Evolutionary conservation across 2,113 vertebrate species (phyloP).

Genomic region (Oncorhynchus nerka): DNA sequence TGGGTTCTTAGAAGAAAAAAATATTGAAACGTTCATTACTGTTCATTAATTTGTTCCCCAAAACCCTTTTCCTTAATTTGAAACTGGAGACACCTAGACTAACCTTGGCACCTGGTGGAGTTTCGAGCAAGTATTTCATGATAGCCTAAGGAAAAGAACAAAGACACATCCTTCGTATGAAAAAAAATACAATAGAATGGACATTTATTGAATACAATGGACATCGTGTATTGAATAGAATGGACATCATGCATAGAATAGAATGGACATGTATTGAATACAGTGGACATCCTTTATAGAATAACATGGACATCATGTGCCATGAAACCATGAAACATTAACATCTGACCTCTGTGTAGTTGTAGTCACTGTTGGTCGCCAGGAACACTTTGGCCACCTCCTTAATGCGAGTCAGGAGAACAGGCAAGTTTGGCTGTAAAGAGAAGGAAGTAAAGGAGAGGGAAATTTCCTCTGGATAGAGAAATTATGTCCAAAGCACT

Average conservation of each 20-base stretch:
- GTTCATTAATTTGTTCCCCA: too few relatives aligned
- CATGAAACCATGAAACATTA: neutral
- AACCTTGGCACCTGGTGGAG: constrained; percentile 59
- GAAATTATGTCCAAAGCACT: neutral
- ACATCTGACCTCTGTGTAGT: constrained; percentile 75
- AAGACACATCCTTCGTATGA: neutral
- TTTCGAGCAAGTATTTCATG: constrained; percentile 81
- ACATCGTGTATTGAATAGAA: too few relatives aligned
- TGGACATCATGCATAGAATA: too few relatives aligned
- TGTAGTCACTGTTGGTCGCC: constrained; percentile 84
- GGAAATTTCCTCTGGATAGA: too few relatives aligned
- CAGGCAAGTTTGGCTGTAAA: constrained; percentile 67
- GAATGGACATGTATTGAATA: too few relatives aligned
- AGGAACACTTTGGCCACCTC: constrained; percentile 84
- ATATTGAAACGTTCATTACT: too few relatives aligned
- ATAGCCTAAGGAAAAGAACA: constrained; percentile 70
- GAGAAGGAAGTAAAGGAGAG: neutral
- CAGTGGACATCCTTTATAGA: too few relatives aligned
- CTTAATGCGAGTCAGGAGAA: constrained; percentile 78
- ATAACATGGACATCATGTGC: too few relatives aligned
- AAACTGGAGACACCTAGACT: constrained; percentile 18
- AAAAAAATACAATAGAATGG: neutral
- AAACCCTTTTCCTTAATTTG: neutral
- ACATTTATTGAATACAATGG: neutral
- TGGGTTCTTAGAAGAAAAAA: neutral